phyloP scores from a whole-genome alignment of 2,888 invertebrate genomes.

The Drosophila parthenogenetica region DNA sequence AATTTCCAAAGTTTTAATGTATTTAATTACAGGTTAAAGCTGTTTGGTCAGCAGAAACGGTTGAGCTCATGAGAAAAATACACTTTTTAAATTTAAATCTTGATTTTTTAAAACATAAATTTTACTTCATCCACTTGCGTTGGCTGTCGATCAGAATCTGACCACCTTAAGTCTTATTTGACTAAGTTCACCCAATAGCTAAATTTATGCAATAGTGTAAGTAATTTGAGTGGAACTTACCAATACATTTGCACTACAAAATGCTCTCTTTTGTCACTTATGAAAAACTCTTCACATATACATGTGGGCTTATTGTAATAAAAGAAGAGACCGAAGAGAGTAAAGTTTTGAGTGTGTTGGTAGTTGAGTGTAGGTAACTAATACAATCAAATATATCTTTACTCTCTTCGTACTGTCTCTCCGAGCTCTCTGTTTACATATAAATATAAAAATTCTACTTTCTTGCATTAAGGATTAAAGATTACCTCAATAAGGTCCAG shows the following conservation, averaged over 20 bases:
- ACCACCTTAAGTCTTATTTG: background rate
- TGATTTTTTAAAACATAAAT: background rate
- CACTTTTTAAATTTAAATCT: background rate
- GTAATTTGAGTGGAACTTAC: background rate
- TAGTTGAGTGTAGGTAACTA: background rate
- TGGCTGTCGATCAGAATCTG: constrained; percentile 4
- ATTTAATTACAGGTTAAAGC: background rate
- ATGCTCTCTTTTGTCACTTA: constrained; percentile 8
- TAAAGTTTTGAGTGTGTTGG: background rate
- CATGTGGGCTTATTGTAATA: background rate
- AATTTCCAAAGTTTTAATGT: constrained; percentile 1
- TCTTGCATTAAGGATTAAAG: no score
- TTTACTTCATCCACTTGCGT: background rate
- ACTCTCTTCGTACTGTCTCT: constrained; percentile 2
- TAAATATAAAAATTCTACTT: no score
- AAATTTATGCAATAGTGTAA: background rate
- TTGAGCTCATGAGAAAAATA: background rate
- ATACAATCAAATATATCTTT: background rate
- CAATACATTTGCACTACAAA: background rate
- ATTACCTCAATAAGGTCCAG: no score
- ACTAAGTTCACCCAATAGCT: background rate
- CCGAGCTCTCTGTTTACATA: constrained; percentile 11
- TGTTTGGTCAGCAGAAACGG: background rate
- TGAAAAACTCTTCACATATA: background rate
- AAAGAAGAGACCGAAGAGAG: background rate